Conservation (phyloP, 2,113 vertebrate species). For the Myocastor coypus region DNA sequence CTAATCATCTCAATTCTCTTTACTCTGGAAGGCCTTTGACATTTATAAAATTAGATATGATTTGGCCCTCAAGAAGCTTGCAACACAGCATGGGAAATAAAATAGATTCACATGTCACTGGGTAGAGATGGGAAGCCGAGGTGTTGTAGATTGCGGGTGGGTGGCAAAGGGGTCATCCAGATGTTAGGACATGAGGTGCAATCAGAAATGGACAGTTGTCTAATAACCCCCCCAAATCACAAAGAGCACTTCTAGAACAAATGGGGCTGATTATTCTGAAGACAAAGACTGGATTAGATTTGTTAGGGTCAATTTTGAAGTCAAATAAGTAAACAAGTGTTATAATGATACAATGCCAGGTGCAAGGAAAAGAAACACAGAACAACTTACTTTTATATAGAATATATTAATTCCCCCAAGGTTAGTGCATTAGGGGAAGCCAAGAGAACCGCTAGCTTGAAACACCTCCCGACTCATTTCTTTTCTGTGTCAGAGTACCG, state of each 20-base stretch:
- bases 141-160: not conserved
- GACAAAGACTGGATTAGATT: not conserved
- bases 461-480: not conserved
- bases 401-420: not conserved
- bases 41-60: not conserved
- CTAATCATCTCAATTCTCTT: not conserved
- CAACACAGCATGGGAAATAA: not conserved
- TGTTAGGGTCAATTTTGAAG: not conserved
- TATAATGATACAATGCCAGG: not conserved
- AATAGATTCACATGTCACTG: not conserved
- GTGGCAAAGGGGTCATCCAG: too few species aligned
- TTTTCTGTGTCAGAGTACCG: not conserved
- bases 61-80: not conserved
- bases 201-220: not conserved
- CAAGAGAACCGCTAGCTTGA: not conserved
- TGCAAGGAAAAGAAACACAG: conserved; percentile 1
- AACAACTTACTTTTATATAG: not conserved
- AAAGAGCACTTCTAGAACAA: not conserved
- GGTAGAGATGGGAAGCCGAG: not conserved
- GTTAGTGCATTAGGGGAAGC: conserved; percentile 16
- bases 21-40: not conserved
- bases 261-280: not conserved
- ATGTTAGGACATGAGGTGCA: not conserved
- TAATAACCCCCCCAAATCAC: not conserved
- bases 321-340: conserved; percentile 39